Evolutionary conservation across 1,140 invertebrate species (phyloP).

Genomic region (Rhopalosiphum maidis): DNA sequence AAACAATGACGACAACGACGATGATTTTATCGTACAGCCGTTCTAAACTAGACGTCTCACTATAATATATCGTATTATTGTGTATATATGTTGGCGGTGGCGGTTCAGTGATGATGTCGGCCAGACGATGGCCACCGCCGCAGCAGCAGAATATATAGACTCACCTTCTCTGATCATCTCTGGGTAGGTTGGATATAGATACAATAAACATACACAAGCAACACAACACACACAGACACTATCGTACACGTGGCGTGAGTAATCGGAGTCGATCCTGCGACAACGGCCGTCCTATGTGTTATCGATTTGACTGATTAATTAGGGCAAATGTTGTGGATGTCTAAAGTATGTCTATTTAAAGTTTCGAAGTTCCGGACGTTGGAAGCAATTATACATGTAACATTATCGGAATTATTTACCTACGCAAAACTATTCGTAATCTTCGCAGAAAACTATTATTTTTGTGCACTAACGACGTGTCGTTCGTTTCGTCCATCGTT

Average conservation of each 20-base stretch:
- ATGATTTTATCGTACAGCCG: neutral
- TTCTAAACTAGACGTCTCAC: neutral
- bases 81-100: neutral
- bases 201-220: neutral
- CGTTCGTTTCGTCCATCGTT: neutral
- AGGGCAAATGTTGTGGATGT: neutral
- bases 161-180: neutral
- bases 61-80: neutral
- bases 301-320: neutral
- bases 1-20: neutral
- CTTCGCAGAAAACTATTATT: neutral
- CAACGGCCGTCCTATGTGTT: no score
- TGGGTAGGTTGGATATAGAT: neutral
- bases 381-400: neutral
- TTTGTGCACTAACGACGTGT: neutral
- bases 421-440: neutral
- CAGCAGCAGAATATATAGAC: neutral
- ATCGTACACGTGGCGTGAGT: neutral
- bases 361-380: no score
- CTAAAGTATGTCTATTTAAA: no score
- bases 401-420: neutral
- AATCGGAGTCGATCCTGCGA: no score
- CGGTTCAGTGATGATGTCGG: conserved; percentile 5
- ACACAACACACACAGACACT: neutral
- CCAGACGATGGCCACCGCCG: neutral